These are phyloP conservation scores for Athene cunicularia DNA, from an alignment of 2,113 vertebrate genomes.

Conservation along the genomic window DNA sequence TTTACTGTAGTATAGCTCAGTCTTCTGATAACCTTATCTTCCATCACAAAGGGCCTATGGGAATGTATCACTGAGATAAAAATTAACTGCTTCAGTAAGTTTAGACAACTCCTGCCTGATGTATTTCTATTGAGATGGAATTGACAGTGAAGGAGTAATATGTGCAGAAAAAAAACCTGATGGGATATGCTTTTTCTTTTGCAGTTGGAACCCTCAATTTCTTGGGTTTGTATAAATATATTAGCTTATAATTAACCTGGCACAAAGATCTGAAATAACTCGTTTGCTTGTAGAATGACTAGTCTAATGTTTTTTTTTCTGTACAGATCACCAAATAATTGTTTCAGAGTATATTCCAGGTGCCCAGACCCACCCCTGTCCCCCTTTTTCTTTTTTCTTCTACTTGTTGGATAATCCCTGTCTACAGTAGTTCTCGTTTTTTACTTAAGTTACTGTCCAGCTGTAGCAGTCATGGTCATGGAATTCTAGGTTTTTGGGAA, in stretches of 20 bases:
- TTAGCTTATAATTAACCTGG: neutral
- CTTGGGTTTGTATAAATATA: neutral
- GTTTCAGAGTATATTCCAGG: neutral
- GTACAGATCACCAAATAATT: neutral
- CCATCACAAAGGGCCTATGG: neutral
- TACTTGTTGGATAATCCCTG: neutral
- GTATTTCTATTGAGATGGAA: neutral
- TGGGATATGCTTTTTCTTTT: neutral
- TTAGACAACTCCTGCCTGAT: neutral
- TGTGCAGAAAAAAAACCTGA: neutral
- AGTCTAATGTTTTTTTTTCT: neutral
- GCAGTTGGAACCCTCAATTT: neutral
- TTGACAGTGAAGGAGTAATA: neutral
- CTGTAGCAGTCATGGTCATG: neutral
- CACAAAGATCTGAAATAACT: neutral
- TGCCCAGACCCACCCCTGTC: rapidly evolving
- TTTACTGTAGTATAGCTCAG: neutral
- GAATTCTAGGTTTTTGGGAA: neutral
- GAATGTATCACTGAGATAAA: neutral
- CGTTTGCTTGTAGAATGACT: neutral
- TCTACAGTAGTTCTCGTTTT: neutral
- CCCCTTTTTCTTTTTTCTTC: neutral
- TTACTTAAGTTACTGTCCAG: neutral
- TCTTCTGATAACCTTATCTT: neutral
- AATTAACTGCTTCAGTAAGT: neutral